These are phyloP conservation scores for Tetramorium simillimum DNA, from an alignment of 1,140 invertebrate species.

Conservation along the genomic window DNA sequence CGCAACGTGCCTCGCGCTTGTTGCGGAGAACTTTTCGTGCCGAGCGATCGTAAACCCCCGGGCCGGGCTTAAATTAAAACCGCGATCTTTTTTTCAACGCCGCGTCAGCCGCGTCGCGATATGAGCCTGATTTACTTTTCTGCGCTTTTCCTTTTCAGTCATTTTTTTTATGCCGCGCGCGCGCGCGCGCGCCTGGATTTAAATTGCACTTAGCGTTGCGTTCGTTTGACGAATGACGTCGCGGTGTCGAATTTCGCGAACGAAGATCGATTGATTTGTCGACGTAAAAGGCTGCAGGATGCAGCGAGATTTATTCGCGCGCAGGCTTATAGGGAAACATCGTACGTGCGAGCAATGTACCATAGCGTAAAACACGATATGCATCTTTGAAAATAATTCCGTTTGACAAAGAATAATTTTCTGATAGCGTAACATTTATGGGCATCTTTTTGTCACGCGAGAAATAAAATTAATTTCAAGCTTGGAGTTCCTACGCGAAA, in stretches of 20 bases:
- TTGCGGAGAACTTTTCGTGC: slow-evolving; percentile 53
- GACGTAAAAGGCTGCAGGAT: slow-evolving; percentile 15
- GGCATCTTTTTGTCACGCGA: not conserved
- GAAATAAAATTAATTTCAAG: not conserved
- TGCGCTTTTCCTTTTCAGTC: not conserved
- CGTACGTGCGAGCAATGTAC: not conserved
- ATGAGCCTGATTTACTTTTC: slow-evolving; percentile 51
- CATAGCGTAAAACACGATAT: not conserved
- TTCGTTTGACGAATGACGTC: slow-evolving; percentile 47
- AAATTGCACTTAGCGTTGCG: slow-evolving; percentile 61
- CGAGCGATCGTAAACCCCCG: slow-evolving; percentile 65
- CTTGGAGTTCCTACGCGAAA: not conserved
- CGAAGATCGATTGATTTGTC: slow-evolving; percentile 53
- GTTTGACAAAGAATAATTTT: slow-evolving; percentile 20
- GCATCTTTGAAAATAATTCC: not conserved
- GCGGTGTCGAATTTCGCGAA: slow-evolving; percentile 48
- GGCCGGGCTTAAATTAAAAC: slow-evolving; percentile 68
- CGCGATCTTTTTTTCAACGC: slow-evolving; percentile 24
- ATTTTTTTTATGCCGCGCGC: slow-evolving; percentile 9
- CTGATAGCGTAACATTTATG: not conserved
- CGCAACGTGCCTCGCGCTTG: slow-evolving; percentile 42
- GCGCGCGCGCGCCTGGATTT: slow-evolving; percentile 29
- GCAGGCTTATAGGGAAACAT: not conserved
- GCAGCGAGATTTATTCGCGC: slow-evolving; percentile 45
- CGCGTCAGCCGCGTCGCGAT: slow-evolving; percentile 51